Conservation (phyloP, 2,888 invertebrate genomes). For the Fragum fragum region DNA sequence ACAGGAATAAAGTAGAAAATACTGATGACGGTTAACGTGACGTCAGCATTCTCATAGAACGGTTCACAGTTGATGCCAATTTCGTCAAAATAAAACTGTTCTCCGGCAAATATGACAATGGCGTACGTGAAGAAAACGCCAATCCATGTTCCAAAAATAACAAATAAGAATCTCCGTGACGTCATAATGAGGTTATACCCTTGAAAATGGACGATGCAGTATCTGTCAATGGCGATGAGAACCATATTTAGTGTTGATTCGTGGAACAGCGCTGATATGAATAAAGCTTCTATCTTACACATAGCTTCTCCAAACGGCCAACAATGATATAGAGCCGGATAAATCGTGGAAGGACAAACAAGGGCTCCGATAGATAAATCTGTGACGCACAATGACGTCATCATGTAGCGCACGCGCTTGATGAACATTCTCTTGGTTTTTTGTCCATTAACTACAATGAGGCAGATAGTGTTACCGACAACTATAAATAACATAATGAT, state of each 20-base stretch:
- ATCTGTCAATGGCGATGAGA: constrained; percentile 67
- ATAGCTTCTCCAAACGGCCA: constrained; percentile 67
- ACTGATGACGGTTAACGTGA: constrained; percentile 64
- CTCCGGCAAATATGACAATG: constrained; percentile 65
- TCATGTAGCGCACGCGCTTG: constrained; percentile 61
- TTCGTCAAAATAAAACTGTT: constrained; percentile 69
- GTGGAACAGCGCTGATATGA: constrained; percentile 67
- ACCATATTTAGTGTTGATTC: constrained; percentile 67
- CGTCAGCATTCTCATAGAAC: constrained; percentile 59
- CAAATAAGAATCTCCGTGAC: constrained; percentile 55
- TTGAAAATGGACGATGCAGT: constrained; percentile 58
- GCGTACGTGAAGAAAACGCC: constrained; percentile 65
- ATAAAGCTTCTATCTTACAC: constrained; percentile 66
- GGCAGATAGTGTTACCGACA: constrained; percentile 59
- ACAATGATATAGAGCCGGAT: constrained; percentile 64
- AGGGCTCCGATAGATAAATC: constrained; percentile 65
- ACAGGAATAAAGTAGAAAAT: constrained; percentile 69
- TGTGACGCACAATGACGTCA: constrained; percentile 68
- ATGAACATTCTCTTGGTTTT: constrained; percentile 54
- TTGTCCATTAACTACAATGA: constrained; percentile 61
- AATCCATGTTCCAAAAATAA: constrained; percentile 65
- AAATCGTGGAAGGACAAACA: constrained; percentile 63
- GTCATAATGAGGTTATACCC: constrained; percentile 63
- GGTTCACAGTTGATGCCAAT: constrained; percentile 74
- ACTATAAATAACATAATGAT: constrained; percentile 52